Percentiles rank a stretch among this genome's conserved stretches.
Evolutionary conservation across 2,113 vertebrate species (phyloP).

Genomic region (Centropus bengalensis): DNA sequence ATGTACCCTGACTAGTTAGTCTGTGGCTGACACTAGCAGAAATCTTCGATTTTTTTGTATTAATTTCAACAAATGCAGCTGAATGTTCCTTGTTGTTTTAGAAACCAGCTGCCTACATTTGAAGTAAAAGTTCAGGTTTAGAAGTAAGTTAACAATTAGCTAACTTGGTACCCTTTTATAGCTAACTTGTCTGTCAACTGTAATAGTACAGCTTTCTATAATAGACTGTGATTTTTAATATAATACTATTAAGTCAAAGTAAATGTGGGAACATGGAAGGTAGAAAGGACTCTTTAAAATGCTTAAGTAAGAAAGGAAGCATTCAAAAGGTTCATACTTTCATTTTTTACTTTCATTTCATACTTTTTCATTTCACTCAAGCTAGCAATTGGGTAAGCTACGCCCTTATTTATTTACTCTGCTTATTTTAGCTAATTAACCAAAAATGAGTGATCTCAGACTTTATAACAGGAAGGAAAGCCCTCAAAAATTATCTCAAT

Average conservation of each 20-base stretch:
- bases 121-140: neutral
- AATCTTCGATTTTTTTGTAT: neutral
- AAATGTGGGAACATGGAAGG: neutral
- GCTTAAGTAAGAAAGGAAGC: neutral
- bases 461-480: neutral
- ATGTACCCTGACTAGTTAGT: neutral
- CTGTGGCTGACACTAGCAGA: neutral
- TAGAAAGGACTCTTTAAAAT: neutral
- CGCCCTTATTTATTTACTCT: neutral
- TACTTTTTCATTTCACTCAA: no score
- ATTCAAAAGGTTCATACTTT: neutral
- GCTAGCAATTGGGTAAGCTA: neutral
- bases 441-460: neutral
- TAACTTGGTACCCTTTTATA: neutral
- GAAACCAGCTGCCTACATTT: neutral
- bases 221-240: neutral
- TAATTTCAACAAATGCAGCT: neutral
- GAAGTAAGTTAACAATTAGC: slow-evolving; percentile 1
- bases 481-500: neutral
- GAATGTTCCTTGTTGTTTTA: neutral
- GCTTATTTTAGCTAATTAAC: neutral
- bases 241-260: neutral
- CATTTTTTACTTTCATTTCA: no score
- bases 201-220: neutral
- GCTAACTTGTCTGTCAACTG: neutral